Conservation (phyloP, 2,797 vertebrate species). For the Spheniscus humboldti region DNA sequence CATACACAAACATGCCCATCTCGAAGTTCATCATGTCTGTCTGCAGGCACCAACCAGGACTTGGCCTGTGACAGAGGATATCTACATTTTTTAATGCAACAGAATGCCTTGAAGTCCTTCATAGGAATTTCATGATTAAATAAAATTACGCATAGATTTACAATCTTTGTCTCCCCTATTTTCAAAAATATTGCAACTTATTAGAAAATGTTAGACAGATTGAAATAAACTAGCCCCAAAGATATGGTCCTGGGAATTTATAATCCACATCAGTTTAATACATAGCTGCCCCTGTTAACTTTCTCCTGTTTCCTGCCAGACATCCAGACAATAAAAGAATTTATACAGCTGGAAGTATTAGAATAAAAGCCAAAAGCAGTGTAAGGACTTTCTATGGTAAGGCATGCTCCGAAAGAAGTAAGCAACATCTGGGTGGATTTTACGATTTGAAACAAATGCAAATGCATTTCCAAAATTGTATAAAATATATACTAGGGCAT, state of each 20-base stretch:
- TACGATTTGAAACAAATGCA: constrained; percentile 70
- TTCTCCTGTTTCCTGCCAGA: constrained; percentile 82
- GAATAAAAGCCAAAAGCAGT: constrained; percentile 80
- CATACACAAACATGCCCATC: background rate
- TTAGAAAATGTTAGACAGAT: constrained; percentile 29
- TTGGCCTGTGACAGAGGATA: background rate
- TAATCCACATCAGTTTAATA: constrained; percentile 72
- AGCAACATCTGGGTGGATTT: constrained; percentile 77
- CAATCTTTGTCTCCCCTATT: constrained; percentile 12
- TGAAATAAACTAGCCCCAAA: constrained; percentile 51
- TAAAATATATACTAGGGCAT: constrained; percentile 50
- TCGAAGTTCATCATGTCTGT: background rate
- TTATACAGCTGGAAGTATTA: constrained; percentile 86
- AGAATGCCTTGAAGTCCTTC: constrained; percentile 24
- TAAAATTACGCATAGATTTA: background rate
- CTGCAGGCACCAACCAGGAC: background rate
- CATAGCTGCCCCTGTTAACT: constrained; percentile 75
- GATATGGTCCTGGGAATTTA: constrained; percentile 68
- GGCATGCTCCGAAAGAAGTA: constrained; percentile 67
- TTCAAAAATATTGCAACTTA: constrained; percentile 40
- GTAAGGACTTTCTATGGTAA: constrained; percentile 73
- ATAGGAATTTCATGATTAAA: background rate
- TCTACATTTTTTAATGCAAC: background rate
- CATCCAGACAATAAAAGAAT: constrained; percentile 88
- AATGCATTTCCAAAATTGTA: constrained; percentile 64